Base-by-base conservation (phyloP, 2,113 vertebrate genomes). In the Poeciliopsis turrubarensis region DNA sequence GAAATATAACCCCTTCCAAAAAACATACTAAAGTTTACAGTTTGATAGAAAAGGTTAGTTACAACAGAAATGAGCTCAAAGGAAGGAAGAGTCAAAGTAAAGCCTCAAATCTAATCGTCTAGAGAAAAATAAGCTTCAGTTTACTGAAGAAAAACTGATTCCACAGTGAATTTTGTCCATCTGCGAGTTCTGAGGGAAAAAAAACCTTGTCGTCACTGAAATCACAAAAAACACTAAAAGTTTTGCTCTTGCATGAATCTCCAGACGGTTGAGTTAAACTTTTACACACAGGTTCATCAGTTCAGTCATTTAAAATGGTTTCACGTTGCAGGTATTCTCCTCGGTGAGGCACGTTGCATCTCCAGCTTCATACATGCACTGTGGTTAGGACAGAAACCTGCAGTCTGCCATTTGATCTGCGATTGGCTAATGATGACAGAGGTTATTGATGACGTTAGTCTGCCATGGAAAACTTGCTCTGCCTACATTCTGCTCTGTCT, bases 391-490 rank as follows among this genome's bases (percentile, higher is more conserved):
- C 51, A 57, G 51, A 57, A 57, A n/a, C 51, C 51, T n/a, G 8
- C 25, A 11, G n/a, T 54, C 51, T 54, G 2, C 51, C 51, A 47
- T 57, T 57, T 57, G 17, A 57, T n/a, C 51, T n/a, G 10, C 17
- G 51, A 57, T 57, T n/a, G 25, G 26, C 47, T 61, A 66, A 14
- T 68, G 61, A 74, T 76, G 67, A 76, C 22, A n/a, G 25, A 22
- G 25, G 26, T 68, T 61, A 66, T 10, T 68, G 61, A 74, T 76
- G 89, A 89, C 72, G 83, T 63, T 70, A 60, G 68, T 87, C 73
- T 26, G 6, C 57, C 5, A 39, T 85, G 87, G 85, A 90, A 89
- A 86, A 80, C 79, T 26, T 39, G 70, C 67, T 61, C 51, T 47
- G 51, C 81, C 79, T 72, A 86, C 88, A 63, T 61, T 62, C 37